phyloP scores from a whole-genome alignment of 2,113 vertebrate genomes.

The Hylia prasina region DNA sequence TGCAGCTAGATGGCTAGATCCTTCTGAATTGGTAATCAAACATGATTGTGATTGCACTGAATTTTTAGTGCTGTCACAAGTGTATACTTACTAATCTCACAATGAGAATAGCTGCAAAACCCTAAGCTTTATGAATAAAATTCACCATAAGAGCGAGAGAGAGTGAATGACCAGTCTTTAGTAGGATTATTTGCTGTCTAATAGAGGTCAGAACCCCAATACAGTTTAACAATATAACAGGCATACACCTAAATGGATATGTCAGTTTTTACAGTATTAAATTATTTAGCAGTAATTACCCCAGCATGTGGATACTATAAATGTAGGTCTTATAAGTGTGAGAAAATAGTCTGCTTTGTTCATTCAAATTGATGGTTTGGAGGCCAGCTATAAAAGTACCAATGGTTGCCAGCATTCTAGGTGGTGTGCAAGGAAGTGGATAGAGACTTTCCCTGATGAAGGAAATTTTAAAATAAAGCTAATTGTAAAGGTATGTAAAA shows the following conservation, averaged over 20 bases:
- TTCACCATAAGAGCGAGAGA: not conserved
- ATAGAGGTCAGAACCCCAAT: constrained; percentile 73
- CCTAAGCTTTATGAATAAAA: constrained; percentile 52
- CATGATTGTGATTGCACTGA: constrained; percentile 56
- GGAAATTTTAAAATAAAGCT: not conserved
- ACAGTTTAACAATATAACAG: constrained; percentile 70
- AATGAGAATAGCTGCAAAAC: constrained; percentile 25
- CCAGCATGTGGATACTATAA: constrained; percentile 71
- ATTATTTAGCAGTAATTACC: constrained; percentile 76
- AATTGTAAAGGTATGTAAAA: not conserved
- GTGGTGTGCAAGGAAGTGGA: not conserved
- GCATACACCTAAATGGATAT: constrained; percentile 70
- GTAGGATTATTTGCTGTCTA: constrained; percentile 71
- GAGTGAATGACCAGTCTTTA: constrained; percentile 67
- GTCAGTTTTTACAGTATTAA: constrained; percentile 74
- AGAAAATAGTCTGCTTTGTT: constrained; percentile 71
- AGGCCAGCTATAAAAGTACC: constrained; percentile 24
- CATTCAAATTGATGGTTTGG: constrained; percentile 67
- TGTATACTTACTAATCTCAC: constrained; percentile 47
- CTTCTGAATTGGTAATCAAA: constrained; percentile 65
- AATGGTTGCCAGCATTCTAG: not conserved
- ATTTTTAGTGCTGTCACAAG: constrained; percentile 51
- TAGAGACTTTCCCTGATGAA: not conserved
- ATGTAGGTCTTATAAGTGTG: constrained; percentile 61
- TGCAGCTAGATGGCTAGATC: constrained; percentile 53